phyloP scores from a whole-genome alignment of 2,113 vertebrate species.

The Gavialis gangeticus region DNA sequence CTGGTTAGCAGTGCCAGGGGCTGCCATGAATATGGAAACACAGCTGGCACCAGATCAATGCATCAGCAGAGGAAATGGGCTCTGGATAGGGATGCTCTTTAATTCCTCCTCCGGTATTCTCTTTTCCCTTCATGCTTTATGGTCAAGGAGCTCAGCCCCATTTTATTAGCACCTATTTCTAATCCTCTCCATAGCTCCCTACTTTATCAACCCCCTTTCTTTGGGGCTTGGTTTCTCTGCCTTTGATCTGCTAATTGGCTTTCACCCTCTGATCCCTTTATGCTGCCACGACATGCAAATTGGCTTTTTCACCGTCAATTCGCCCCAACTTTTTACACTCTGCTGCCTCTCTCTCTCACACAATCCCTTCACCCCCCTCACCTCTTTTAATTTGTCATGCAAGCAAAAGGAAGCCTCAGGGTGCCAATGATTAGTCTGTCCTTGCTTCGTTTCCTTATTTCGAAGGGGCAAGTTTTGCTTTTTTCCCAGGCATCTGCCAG shows the following conservation, averaged over 20 bases:
- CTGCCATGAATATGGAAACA: neutral
- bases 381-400: neutral
- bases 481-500: neutral
- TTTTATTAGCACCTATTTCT: conserved; percentile 11
- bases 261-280: conserved; percentile 25
- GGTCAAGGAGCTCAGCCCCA: neutral
- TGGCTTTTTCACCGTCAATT: neutral
- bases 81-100: neutral
- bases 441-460: neutral
- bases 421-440: neutral
- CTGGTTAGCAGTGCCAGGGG: neutral
- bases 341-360: neutral
- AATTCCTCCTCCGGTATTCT: neutral
- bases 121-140: neutral
- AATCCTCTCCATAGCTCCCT: neutral
- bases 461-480: neutral
- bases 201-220: neutral
- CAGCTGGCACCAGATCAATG: neutral
- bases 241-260: conserved; percentile 48
- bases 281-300: neutral
- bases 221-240: neutral
- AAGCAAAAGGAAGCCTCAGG: neutral
- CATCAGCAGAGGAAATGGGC: neutral
- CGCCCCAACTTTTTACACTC: neutral
- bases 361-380: neutral